Evolutionary conservation across 2,888 invertebrate genomes (phyloP).

Genomic region (Ferdinandea cuprea): DNA sequence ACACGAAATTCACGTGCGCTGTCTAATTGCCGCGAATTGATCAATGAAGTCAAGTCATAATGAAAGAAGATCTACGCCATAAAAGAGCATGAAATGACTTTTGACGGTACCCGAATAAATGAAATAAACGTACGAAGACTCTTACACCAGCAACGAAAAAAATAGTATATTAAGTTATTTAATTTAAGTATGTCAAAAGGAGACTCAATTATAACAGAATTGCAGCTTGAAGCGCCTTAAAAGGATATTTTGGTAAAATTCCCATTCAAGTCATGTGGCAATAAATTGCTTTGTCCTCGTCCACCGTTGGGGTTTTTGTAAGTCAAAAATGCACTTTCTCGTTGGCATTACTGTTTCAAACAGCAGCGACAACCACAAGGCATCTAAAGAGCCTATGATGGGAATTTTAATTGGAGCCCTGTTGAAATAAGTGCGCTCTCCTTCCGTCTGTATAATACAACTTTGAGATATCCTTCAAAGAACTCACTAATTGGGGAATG

Average conservation of each 20-base stretch:
- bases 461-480: conserved; percentile 40
- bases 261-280: conserved; percentile 5
- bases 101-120: background rate
- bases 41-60: conserved; percentile 42
- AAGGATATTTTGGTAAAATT: conserved; percentile 34
- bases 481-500: conserved; percentile 59
- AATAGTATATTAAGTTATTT: no score
- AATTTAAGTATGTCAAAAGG: conserved; percentile 2
- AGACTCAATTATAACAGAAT: conserved; percentile 18
- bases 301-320: background rate
- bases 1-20: conserved; percentile 63
- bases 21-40: conserved; percentile 67
- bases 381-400: conserved; percentile 17
- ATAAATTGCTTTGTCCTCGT: conserved; percentile 34
- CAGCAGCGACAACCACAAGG: conserved; percentile 3
- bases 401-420: conserved; percentile 61
- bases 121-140: conserved; percentile 1
- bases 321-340: background rate
- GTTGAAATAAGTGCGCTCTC: conserved; percentile 17
- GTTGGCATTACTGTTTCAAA: conserved; percentile 19
- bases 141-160: no score
- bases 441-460: conserved; percentile 14
- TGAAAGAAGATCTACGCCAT: conserved; percentile 22
- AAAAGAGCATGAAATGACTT: conserved; percentile 8
- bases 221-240: conserved; percentile 13